Percentiles rank a stretch among this genome's conserved stretches.
These are phyloP conservation scores for Scaptomyza pallida DNA, from an alignment of 1,140 invertebrate species.

Conservation along the genomic window DNA sequence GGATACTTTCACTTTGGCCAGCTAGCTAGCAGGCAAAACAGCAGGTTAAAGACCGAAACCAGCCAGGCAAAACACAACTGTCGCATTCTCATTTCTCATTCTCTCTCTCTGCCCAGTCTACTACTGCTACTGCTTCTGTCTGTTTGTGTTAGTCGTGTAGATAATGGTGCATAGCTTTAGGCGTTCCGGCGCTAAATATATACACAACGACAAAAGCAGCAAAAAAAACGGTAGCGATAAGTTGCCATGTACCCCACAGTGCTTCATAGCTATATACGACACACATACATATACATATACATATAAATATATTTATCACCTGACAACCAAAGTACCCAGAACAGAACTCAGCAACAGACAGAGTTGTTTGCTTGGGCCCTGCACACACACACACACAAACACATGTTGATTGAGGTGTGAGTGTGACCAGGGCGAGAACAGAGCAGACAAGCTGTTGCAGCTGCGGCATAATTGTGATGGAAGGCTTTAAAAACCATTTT, in stretches of 20 bases:
- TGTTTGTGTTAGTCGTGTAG: constrained; percentile 50
- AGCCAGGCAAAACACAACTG: constrained; percentile 6
- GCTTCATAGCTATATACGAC: neutral
- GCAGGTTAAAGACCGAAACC: constrained; percentile 41
- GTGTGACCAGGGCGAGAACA: neutral
- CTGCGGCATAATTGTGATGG: constrained; percentile 4
- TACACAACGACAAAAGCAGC: constrained; percentile 20
- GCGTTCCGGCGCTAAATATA: constrained; percentile 59
- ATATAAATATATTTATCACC: constrained; percentile 3
- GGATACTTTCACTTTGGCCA: constrained; percentile 16
- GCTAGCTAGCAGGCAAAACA: neutral
- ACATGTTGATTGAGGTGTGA: neutral
- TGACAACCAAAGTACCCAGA: constrained; percentile 3
- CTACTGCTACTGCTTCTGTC: too few species aligned
- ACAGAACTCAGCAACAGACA: neutral
- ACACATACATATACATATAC: neutral
- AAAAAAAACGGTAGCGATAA: constrained; percentile 22
- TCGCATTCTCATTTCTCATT: constrained; percentile 25
- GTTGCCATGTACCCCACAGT: constrained; percentile 9
- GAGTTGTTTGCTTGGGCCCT: neutral
- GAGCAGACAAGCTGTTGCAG: constrained; percentile 10
- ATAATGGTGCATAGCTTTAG: constrained; percentile 64
- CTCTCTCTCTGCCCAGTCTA: neutral
- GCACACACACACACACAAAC: too few species aligned
- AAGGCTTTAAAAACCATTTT: constrained; percentile 2